Evolutionary conservation across 2,797 vertebrate species (phyloP), one percentile per base, ranked within the genome.

Genomic region (Fistularia commersonii): DNA sequence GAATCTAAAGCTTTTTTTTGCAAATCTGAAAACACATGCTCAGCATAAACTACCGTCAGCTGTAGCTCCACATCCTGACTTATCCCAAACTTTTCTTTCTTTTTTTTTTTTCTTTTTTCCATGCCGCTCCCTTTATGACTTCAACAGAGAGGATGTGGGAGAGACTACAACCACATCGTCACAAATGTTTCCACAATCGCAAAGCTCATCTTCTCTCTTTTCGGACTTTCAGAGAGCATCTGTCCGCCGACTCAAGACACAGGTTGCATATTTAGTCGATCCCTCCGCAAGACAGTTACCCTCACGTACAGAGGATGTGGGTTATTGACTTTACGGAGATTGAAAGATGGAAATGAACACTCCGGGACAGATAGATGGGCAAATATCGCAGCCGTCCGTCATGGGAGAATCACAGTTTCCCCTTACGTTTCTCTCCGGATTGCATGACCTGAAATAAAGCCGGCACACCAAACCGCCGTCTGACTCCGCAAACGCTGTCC

Each of bases 91-190:
- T 50, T 41, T 62, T 35, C 8, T 35, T 35, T 35, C n/a, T n/a
- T n/a, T n/a, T n/a, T n/a, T n/a, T 35, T 37, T 38, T 31, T 23
- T 32, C 8, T 8, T 38, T 49, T 74, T 86, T 77, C 57, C 64
- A 77, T 54, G 34, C 46, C 13, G 14, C 32, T 73, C 46, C 48
- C 41, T 64, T 75, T 74, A 74, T 64, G 57, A 57, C 53, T 59
- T 68, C 32, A 63, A 65, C 69, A 71, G 57, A 76, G 40, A 79
- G 80, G 79, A 84, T 81, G 78, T 85, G 78, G 80, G 51, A 50
- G 69, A 55, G 47, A 65, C 15, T 63, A 70, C 49, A 57, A 62
- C 49, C 71, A 73, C 69, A 71, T 73, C 62, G 53, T 51, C 9
- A 51, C 39, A 14, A 45, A 60, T 71, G 61, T 67, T 77, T 66